A percentile compares a stretch with the other conserved stretches of the same genome.
Evolutionary conservation across 1,140 invertebrate genomes (phyloP).

Genomic region (Teleogryllus occipitalis): DNA sequence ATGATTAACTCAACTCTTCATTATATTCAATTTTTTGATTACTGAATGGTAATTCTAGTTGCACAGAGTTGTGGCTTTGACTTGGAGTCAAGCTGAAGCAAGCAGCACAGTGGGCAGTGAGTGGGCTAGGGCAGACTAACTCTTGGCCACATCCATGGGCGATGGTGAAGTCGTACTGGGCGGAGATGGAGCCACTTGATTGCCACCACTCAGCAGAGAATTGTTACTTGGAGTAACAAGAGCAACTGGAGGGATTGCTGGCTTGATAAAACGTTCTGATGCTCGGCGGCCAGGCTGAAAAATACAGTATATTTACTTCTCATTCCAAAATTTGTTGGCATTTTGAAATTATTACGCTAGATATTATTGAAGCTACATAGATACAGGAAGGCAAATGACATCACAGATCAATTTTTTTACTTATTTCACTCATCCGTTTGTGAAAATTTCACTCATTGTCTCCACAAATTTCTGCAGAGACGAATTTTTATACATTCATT

Average conservation of each 20-base stretch:
- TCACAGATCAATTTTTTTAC: too few species aligned
- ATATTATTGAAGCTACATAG: too few species aligned
- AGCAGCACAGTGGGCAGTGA: neutral
- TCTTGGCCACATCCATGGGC: slow-evolving; percentile 19
- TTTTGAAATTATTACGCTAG: too few species aligned
- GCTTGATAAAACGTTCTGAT: slow-evolving; percentile 21
- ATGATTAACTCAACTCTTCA: too few species aligned
- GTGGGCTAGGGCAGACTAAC: slow-evolving; percentile 12
- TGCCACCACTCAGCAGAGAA: slow-evolving; percentile 11
- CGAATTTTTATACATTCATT: too few species aligned
- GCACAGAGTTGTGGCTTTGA: neutral
- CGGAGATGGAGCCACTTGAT: slow-evolving; percentile 10
- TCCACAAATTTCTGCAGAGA: too few species aligned
- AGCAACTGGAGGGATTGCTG: slow-evolving; percentile 17
- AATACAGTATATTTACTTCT: too few species aligned
- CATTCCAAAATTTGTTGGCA: too few species aligned
- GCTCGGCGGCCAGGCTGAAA: slow-evolving; percentile 11
- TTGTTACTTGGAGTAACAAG: slow-evolving; percentile 6
- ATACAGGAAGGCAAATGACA: too few species aligned
- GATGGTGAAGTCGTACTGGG: slow-evolving; percentile 15
- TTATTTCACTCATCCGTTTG: too few species aligned
- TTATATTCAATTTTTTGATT: neutral
- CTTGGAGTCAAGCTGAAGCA: slow-evolving; percentile 7
- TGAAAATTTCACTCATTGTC: too few species aligned
- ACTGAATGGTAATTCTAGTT: neutral